These are phyloP conservation scores for Micrastur ruficollis DNA, from an alignment of 2,797 vertebrate genomes.

Conservation along the genomic window DNA sequence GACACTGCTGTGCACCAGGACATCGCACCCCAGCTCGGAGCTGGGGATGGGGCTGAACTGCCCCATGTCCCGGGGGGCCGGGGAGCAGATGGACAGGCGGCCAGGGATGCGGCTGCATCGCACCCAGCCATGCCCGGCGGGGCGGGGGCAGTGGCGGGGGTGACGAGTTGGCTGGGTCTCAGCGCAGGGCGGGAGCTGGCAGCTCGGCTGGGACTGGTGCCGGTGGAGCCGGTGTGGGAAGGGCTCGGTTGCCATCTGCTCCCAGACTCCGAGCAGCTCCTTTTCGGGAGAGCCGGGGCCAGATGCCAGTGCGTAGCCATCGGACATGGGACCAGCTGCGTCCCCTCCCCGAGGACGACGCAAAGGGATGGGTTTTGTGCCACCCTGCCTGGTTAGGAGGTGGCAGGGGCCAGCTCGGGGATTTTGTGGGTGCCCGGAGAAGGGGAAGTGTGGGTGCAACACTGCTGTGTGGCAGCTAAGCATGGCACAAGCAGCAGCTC, in stretches of 20 bases:
- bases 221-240: neutral
- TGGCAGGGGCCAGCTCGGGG: neutral
- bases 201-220: neutral
- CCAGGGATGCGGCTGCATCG: neutral
- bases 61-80: accelerated
- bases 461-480: neutral
- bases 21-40: accelerated
- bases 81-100: constrained; percentile 7
- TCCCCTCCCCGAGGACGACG: accelerated
- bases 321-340: accelerated
- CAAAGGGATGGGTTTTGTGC: neutral
- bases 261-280: neutral
- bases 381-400: neutral
- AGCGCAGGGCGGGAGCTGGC: neutral
- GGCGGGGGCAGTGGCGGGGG: neutral
- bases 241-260: constrained; percentile 55
- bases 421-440: neutral
- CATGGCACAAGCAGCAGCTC: neutral
- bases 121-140: neutral
- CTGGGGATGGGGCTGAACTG: neutral
- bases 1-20: neutral
- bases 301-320: accelerated
- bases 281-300: neutral
- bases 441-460: neutral
- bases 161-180: neutral